A percentile compares a stretch with the other conserved stretches of the same genome.
Conservation (phyloP, 2,888 invertebrate genomes). For the Hecatera dysodea region DNA sequence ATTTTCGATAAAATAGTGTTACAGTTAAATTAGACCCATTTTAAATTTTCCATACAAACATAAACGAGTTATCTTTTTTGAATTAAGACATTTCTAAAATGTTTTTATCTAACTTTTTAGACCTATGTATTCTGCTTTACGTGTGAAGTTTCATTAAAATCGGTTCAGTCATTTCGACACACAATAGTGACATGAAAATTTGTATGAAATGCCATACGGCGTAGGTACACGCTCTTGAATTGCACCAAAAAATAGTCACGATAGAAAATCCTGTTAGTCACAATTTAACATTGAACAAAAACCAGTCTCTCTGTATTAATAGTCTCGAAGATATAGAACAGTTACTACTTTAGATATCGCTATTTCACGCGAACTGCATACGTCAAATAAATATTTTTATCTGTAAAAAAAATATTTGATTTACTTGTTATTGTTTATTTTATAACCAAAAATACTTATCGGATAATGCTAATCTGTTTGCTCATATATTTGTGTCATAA, state of each 20-base stretch:
- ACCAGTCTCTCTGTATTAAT: slow-evolving; percentile 5
- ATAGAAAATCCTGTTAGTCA: background rate
- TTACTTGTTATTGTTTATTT: slow-evolving; percentile 33
- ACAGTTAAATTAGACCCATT: too few species aligned
- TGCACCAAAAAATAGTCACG: background rate
- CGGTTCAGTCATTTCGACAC: too few species aligned
- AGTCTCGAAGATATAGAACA: background rate
- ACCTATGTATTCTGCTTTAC: too few species aligned
- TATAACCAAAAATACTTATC: slow-evolving; percentile 19
- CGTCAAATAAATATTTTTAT: slow-evolving; percentile 24
- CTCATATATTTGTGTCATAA: slow-evolving; percentile 27
- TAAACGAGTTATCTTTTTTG: too few species aligned
- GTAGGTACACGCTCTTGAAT: too few species aligned
- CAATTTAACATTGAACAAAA: background rate
- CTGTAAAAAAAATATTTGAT: slow-evolving; percentile 10
- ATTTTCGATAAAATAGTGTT: too few species aligned
- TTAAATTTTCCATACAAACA: too few species aligned
- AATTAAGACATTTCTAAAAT: too few species aligned
- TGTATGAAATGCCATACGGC: too few species aligned
- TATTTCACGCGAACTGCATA: slow-evolving; percentile 6
- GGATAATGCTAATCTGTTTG: slow-evolving; percentile 23
- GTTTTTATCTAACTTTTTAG: too few species aligned
- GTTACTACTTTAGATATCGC: background rate
- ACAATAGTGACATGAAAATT: too few species aligned
- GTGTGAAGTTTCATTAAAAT: too few species aligned